A percentile compares a stretch with the other conserved stretches of the same genome.
Evolutionary conservation across 2,113 vertebrate genomes (phyloP).

Genomic region (Triplophysa dalaica): DNA sequence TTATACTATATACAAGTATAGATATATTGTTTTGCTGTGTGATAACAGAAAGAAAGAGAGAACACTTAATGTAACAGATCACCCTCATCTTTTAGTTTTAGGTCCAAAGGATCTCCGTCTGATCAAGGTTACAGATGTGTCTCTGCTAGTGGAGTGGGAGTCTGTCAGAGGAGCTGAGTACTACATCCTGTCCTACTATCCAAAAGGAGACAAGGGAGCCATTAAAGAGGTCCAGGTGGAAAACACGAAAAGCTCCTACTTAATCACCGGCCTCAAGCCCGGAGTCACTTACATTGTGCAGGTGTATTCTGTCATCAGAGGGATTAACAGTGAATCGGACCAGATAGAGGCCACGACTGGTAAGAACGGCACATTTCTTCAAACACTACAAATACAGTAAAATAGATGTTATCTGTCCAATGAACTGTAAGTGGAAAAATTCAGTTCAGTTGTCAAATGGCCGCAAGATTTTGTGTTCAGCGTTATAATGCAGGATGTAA

Average conservation of each 20-base stretch:
- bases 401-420: neutral
- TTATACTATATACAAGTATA: no score
- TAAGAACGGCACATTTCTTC: constrained; percentile 41
- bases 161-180: constrained; percentile 74
- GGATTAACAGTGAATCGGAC: constrained; percentile 73
- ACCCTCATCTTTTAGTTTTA: constrained; percentile 66
- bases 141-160: constrained; percentile 82
- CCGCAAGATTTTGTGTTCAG: neutral
- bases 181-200: constrained; percentile 81
- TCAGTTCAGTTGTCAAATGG: neutral
- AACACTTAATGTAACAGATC: neutral
- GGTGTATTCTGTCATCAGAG: constrained; percentile 76
- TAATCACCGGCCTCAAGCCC: constrained; percentile 75
- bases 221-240: constrained; percentile 70
- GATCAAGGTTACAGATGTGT: constrained; percentile 75
- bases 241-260: constrained; percentile 75
- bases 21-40: no score
- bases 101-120: constrained; percentile 77
- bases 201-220: constrained; percentile 63
- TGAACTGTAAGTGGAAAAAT: neutral
- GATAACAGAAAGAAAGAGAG: no score
- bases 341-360: constrained; percentile 79
- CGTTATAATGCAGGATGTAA: constrained; percentile 8
- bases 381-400: no score
- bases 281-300: constrained; percentile 77